Percentiles rank a stretch among this genome's conserved stretches.
Evolutionary conservation across 2,113 vertebrate species (phyloP).

Genomic region (Ondatra zibethicus): DNA sequence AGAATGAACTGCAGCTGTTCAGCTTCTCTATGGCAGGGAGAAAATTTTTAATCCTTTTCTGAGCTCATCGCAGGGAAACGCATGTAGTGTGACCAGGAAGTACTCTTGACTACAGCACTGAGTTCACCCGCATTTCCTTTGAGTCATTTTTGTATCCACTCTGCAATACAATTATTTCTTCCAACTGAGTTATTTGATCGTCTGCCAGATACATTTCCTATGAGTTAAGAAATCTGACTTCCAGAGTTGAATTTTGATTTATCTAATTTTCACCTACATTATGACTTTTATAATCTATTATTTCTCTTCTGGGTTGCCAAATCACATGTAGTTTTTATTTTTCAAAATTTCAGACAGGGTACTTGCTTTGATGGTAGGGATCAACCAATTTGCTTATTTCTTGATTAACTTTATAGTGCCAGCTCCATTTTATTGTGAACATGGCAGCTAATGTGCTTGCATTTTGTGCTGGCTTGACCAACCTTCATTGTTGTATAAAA

Average conservation of each 20-base stretch:
- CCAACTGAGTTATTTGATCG: not conserved
- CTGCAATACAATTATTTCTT: conserved; percentile 38
- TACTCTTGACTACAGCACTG: not conserved
- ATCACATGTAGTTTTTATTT: not conserved
- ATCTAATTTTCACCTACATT: conserved; percentile 16
- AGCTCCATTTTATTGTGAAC: conserved; percentile 5
- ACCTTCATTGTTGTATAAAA: not conserved
- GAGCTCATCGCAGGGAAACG: conserved; percentile 17
- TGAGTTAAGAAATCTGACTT: conserved; percentile 47
- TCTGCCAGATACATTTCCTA: conserved; percentile 33
- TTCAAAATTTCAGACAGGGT: not conserved
- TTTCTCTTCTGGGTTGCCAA: not conserved
- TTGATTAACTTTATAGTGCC: not conserved
- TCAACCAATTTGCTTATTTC: not conserved
- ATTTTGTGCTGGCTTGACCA: not conserved
- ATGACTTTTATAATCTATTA: not conserved
- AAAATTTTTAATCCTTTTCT: conserved; percentile 46
- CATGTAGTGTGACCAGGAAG: accelerated
- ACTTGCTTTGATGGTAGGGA: not conserved
- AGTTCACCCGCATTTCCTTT: conserved; percentile 20
- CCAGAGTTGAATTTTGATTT: conserved; percentile 34
- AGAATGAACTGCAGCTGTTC: conserved; percentile 75
- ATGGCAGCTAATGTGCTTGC: not conserved
- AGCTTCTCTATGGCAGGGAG: not conserved
- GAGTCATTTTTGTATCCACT: conserved; percentile 63